These are phyloP conservation scores for Hyles vespertilio DNA, from an alignment of 1,140 invertebrate species.

Conservation along the genomic window DNA sequence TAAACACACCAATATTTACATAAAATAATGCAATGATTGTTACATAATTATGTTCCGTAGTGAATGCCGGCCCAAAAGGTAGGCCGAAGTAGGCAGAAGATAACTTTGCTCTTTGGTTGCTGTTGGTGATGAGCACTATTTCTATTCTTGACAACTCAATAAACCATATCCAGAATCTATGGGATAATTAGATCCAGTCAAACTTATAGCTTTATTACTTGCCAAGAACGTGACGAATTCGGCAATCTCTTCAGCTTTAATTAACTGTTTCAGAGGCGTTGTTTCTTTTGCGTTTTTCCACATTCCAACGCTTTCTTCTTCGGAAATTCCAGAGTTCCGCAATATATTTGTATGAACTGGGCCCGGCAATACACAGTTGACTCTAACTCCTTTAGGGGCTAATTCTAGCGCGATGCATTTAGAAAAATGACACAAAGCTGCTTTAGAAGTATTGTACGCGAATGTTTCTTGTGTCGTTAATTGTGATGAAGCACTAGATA, in stretches of 20 bases:
- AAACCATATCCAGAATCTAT: slow-evolving; percentile 24
- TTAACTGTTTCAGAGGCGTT: slow-evolving; percentile 10
- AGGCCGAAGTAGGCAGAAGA: too few species aligned
- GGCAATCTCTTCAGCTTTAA: slow-evolving; percentile 26
- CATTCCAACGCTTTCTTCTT: slow-evolving; percentile 15
- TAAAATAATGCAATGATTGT: too few species aligned
- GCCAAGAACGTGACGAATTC: slow-evolving; percentile 25
- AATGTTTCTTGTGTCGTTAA: background rate
- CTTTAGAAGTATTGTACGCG: slow-evolving; percentile 23
- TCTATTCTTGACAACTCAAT: background rate
- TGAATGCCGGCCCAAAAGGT: too few species aligned
- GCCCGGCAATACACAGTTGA: slow-evolving; percentile 32
- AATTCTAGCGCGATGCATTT: slow-evolving; percentile 29
- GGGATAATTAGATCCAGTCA: slow-evolving; percentile 27
- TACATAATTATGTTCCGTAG: too few species aligned
- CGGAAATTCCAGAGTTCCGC: slow-evolving; percentile 9
- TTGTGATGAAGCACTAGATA: slow-evolving; percentile 20
- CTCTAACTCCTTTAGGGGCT: slow-evolving; percentile 28
- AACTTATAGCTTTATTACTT: slow-evolving; percentile 28
- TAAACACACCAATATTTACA: too few species aligned
- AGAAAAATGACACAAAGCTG: slow-evolving; percentile 27
- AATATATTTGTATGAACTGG: slow-evolving; percentile 26
- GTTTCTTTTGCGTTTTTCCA: slow-evolving; percentile 1
- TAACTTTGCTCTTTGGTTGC: too few species aligned
- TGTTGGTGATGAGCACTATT: too few species aligned